A percentile compares a stretch with the other conserved stretches of the same genome.
Conservation (phyloP, 1,140 invertebrate species). For the Aplysia californica region DNA sequence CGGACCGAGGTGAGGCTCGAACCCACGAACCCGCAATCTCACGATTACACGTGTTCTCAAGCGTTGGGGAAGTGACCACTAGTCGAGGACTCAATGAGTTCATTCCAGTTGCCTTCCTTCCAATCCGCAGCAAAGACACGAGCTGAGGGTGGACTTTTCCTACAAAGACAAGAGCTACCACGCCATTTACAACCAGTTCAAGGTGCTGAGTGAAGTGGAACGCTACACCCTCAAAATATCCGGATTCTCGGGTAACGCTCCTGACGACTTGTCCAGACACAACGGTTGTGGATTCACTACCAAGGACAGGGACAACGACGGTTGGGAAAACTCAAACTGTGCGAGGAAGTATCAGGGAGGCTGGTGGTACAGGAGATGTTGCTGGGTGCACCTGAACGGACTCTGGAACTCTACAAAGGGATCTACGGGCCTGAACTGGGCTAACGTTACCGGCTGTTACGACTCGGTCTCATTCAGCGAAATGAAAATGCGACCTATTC, state of each 20-base stretch:
- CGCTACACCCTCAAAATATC: not conserved
- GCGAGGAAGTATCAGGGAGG: not conserved
- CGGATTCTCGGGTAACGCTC: not conserved
- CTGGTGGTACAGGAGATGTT: not conserved
- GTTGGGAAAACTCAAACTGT: not conserved
- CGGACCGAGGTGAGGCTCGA: too few species aligned
- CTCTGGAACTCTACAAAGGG: too few species aligned
- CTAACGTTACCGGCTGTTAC: too few species aligned
- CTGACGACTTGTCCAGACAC: not conserved
- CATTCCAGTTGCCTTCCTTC: too few species aligned
- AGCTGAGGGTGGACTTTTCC: not conserved
- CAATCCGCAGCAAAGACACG: not conserved
- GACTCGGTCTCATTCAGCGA: too few species aligned
- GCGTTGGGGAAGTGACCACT: too few species aligned
- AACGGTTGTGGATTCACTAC: not conserved
- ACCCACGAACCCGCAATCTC: too few species aligned
- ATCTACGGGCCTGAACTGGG: too few species aligned
- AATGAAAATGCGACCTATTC: too few species aligned
- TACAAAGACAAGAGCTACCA: not conserved
- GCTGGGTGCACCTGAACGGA: not conserved
- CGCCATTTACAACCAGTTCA: not conserved
- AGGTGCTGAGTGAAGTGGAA: not conserved
- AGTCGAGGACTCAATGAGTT: too few species aligned
- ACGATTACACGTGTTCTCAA: too few species aligned
- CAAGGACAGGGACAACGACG: not conserved